These are phyloP conservation scores for Probosciger aterrimus DNA, from an alignment of 2,113 vertebrate genomes.

Conservation along the genomic window DNA sequence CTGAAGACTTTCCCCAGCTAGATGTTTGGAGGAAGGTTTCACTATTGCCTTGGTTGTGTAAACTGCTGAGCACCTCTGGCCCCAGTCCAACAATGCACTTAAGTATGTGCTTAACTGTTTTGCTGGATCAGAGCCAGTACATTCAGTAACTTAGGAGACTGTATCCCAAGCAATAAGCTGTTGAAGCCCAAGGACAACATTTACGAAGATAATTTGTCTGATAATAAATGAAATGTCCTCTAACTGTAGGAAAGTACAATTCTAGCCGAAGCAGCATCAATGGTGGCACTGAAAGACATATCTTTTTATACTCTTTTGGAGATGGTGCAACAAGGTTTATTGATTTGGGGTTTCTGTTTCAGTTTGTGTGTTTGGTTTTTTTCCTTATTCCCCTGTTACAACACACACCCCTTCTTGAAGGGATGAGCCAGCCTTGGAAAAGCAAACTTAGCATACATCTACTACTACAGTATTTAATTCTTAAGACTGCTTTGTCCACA, in stretches of 20 bases:
- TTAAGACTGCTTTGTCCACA: neutral
- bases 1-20: neutral
- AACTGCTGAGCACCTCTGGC: conserved; percentile 37
- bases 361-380: neutral
- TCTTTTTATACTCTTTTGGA: neutral
- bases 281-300: neutral
- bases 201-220: neutral
- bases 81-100: conserved; percentile 26
- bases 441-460: neutral
- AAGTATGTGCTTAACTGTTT: conserved; percentile 25
- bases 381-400: neutral
- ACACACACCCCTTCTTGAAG: neutral
- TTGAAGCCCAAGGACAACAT: conserved; percentile 1
- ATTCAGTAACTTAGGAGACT: conserved; percentile 8
- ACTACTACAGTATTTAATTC: neutral
- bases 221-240: neutral
- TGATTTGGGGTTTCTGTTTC: neutral
- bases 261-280: neutral
- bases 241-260: neutral
- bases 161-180: conserved; percentile 7
- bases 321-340: neutral
- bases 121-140: conserved; percentile 16
- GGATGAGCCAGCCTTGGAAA: neutral
- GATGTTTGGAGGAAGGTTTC: conserved; percentile 18
- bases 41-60: neutral